These are phyloP conservation scores for Lophotriccus pileatus DNA, from an alignment of 2,797 vertebrate genomes.

Conservation along the genomic window DNA sequence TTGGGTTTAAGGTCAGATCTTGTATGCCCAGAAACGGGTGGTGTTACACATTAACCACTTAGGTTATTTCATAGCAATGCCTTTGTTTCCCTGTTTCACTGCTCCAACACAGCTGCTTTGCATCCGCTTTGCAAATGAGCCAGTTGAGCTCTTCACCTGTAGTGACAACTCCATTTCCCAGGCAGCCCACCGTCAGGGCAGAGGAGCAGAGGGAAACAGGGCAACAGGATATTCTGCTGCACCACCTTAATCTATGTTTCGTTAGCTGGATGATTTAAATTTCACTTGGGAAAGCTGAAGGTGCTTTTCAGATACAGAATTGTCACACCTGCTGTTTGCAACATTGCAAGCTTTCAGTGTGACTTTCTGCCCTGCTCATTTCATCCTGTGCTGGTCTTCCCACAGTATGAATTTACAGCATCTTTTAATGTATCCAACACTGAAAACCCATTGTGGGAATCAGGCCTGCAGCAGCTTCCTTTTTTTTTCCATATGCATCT, in stretches of 20 bases:
- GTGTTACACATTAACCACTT: not conserved
- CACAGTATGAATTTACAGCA: not conserved
- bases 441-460: not conserved
- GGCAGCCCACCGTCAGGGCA: not conserved
- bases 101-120: not conserved
- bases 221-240: not conserved
- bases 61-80: not conserved
- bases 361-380: not conserved
- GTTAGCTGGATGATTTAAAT: not conserved
- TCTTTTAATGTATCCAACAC: not conserved
- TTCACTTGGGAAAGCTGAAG: not conserved
- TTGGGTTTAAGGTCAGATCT: not conserved
- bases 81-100: not conserved
- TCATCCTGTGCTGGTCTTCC: not conserved
- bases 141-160: not conserved
- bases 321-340: not conserved
- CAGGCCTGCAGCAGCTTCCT: not conserved
- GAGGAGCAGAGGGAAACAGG: not conserved
- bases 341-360: not conserved
- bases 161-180: accelerated
- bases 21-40: not conserved
- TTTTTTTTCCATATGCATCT: not conserved
- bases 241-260: not conserved
- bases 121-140: not conserved
- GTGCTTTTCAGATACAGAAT: not conserved